These are phyloP conservation scores for Balanococcus diminutus DNA, from an alignment of 2,888 invertebrate genomes.

Conservation along the genomic window DNA sequence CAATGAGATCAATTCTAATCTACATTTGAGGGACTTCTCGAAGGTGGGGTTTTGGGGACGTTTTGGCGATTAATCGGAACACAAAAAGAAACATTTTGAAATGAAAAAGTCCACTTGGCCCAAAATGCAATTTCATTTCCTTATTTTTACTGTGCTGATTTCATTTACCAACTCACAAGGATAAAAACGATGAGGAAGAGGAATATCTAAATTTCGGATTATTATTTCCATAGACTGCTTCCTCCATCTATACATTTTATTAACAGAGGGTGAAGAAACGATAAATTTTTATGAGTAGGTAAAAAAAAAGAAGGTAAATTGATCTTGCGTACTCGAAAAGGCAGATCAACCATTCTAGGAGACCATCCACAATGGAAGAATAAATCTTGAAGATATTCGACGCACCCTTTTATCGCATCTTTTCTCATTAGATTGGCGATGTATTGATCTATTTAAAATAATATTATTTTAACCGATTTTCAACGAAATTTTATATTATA, in stretches of 20 bases:
- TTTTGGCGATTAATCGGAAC: too few relatives aligned
- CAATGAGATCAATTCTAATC: too few relatives aligned
- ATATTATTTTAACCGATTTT: slow-evolving; percentile 56
- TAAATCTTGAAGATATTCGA: slow-evolving; percentile 57
- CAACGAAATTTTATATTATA: background rate
- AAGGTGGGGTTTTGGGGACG: too few relatives aligned
- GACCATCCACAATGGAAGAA: slow-evolving; percentile 58
- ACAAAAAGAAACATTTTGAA: too few relatives aligned
- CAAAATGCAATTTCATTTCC: too few relatives aligned
- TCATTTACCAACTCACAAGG: slow-evolving; percentile 57
- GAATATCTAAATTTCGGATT: slow-evolving; percentile 58
- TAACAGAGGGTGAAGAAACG: background rate
- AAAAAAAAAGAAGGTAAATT: background rate
- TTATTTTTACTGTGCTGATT: too few relatives aligned
- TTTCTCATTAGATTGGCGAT: slow-evolving; percentile 57
- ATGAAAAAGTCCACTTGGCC: too few relatives aligned
- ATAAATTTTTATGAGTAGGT: background rate
- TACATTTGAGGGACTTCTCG: too few relatives aligned
- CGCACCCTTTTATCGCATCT: slow-evolving; percentile 57
- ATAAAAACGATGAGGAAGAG: slow-evolving; percentile 58
- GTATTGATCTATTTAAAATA: slow-evolving; percentile 57
- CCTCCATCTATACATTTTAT: slow-evolving; percentile 56
- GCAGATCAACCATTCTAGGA: slow-evolving; percentile 57
- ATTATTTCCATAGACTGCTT: slow-evolving; percentile 58
- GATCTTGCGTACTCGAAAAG: slow-evolving; percentile 57